Conservation (phyloP, 2,797 vertebrate genomes). For the Xenentodon cancila region DNA sequence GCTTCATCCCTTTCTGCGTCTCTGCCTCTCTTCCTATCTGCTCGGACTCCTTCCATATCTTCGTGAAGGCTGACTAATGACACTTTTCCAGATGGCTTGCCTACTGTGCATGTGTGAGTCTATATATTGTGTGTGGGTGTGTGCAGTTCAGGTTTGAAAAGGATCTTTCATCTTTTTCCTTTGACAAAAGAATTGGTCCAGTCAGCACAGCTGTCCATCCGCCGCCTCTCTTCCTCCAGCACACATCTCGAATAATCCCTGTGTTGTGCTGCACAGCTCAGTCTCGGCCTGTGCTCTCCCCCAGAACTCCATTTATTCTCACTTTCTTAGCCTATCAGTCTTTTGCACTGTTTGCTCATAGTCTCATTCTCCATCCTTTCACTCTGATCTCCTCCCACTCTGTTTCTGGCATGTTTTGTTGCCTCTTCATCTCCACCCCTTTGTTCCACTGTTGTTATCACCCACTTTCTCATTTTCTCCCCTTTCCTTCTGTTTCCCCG, state of each 20-base stretch:
- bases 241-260: conserved; percentile 52
- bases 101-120: conserved; percentile 35
- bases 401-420: conserved; percentile 11
- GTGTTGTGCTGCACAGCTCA: conserved; percentile 25
- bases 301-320: conserved; percentile 21
- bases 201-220: conserved; percentile 71
- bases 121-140: conserved; percentile 17
- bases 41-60: conserved; percentile 24
- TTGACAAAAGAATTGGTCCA: conserved; percentile 65
- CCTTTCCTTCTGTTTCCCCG: conserved; percentile 3
- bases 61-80: conserved; percentile 57
- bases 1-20: conserved; percentile 9
- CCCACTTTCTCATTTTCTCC: not conserved
- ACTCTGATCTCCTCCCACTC: conserved; percentile 40
- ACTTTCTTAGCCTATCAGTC: conserved; percentile 26
- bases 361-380: conserved; percentile 10
- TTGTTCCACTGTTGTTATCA: conserved; percentile 26
- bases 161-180: conserved; percentile 60
- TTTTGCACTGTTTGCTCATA: conserved; percentile 3
- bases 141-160: conserved; percentile 60
- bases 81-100: conserved; percentile 68
- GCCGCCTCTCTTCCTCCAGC: conserved; percentile 40
- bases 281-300: conserved; percentile 15
- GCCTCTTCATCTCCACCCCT: conserved; percentile 32
- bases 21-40: conserved; percentile 30